Evolutionary conservation across 2,113 vertebrate species (phyloP).

Genomic region (Megaleporinus macrocephalus): DNA sequence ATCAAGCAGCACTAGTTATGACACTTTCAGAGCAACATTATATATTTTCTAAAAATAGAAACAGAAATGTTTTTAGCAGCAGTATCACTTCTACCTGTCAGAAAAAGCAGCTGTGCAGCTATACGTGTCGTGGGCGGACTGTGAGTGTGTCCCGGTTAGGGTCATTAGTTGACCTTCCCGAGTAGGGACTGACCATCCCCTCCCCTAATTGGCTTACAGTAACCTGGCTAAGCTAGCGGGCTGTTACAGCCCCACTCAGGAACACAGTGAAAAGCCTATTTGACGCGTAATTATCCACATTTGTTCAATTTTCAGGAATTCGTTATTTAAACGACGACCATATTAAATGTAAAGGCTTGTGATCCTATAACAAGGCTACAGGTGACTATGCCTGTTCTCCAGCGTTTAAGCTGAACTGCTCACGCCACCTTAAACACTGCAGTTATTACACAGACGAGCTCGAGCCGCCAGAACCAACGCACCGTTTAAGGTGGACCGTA

Average conservation of each 20-base stretch:
- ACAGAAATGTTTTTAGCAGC: background rate
- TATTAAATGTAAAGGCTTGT: too few relatives aligned
- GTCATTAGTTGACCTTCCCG: background rate
- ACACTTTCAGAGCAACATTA: too few relatives aligned
- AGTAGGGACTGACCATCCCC: background rate
- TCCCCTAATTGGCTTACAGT: conserved; percentile 12
- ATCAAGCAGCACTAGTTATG: too few relatives aligned
- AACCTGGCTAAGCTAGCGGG: background rate
- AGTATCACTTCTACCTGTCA: background rate
- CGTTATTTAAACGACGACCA: too few relatives aligned
- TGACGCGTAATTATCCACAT: background rate
- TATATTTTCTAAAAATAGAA: background rate
- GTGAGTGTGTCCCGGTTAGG: background rate
- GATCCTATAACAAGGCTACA: too few relatives aligned
- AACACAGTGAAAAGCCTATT: background rate
- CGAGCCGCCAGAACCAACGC: too few relatives aligned
- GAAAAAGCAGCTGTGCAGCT: background rate
- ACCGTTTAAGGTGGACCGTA: too few relatives aligned
- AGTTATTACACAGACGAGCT: too few relatives aligned
- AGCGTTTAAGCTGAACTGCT: too few relatives aligned
- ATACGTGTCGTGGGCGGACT: background rate
- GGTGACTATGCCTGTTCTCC: too few relatives aligned
- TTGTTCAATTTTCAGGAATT: too few relatives aligned
- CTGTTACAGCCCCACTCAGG: background rate
- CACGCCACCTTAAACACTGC: too few relatives aligned